These are phyloP conservation scores for Ectemnius cavifrons DNA, from an alignment of 2,888 invertebrate species.

Conservation along the genomic window DNA sequence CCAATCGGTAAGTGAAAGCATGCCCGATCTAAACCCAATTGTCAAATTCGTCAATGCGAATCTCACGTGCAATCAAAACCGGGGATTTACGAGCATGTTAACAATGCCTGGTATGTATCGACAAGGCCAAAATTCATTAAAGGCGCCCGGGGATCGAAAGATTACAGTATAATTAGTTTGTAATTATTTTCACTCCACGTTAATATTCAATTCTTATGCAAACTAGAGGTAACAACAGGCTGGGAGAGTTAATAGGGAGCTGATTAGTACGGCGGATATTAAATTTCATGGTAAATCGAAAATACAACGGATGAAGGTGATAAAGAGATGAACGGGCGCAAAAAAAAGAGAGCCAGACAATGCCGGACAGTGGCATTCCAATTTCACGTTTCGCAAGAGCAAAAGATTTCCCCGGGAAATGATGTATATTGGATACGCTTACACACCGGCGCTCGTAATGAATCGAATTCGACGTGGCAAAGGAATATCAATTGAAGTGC, in stretches of 20 bases:
- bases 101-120: no score
- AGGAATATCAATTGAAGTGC: slow-evolving; percentile 9
- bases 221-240: no score
- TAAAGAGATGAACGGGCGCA: background rate
- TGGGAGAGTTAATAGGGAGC: no score
- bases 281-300: slow-evolving; percentile 9
- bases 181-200: no score
- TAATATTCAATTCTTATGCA: no score
- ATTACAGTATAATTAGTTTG: no score
- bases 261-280: no score
- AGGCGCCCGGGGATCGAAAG: no score
- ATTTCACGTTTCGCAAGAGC: slow-evolving; percentile 13
- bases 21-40: slow-evolving; percentile 30
- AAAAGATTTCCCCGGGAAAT: slow-evolving; percentile 12
- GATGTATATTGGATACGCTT: slow-evolving; percentile 14
- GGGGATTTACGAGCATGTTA: no score
- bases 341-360: background rate
- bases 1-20: slow-evolving; percentile 54
- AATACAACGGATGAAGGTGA: background rate
- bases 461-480: slow-evolving; percentile 13
- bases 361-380: background rate
- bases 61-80: no score
- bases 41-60: slow-evolving; percentile 22
- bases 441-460: slow-evolving; percentile 13
- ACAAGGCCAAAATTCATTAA: no score